Percentiles rank a stretch among this genome's conserved stretches.
Evolutionary conservation across 1,140 invertebrate genomes (phyloP).

Genomic region (Neodiprion virginianus): DNA sequence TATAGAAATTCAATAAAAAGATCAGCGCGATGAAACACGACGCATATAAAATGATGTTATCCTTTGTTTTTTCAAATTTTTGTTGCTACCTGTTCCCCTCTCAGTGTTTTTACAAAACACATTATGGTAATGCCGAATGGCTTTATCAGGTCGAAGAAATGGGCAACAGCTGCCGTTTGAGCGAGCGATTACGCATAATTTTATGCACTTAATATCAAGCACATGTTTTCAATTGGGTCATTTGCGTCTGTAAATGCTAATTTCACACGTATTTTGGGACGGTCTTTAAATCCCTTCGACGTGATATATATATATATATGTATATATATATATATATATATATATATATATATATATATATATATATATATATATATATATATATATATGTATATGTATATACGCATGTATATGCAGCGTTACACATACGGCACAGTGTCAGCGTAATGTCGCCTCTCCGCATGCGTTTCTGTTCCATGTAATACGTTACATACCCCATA

Average conservation of each 20-base stretch:
- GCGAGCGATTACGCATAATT: slow-evolving; percentile 53
- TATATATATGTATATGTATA: too few relatives aligned
- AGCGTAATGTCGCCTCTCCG: too few relatives aligned
- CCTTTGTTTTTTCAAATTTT: neutral
- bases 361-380: too few relatives aligned
- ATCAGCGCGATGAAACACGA: neutral
- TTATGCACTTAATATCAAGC: slow-evolving; percentile 42
- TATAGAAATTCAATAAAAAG: too few relatives aligned
- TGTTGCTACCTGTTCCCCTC: neutral
- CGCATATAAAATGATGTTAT: neutral
- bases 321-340: too few relatives aligned
- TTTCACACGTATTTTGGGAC: slow-evolving; percentile 31
- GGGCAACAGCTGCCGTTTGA: slow-evolving; percentile 39
- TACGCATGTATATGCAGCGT: too few relatives aligned
- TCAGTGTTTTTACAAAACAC: neutral
- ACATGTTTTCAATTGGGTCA: slow-evolving; percentile 47
- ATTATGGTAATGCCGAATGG: slow-evolving; percentile 12
- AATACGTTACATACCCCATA: too few relatives aligned
- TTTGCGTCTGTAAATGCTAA: slow-evolving; percentile 36
- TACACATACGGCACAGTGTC: too few relatives aligned
- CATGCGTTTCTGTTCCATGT: too few relatives aligned
- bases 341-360: too few relatives aligned
- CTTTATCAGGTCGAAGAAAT: slow-evolving; percentile 37
- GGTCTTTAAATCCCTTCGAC: neutral
- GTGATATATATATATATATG: too few relatives aligned